Evolutionary conservation across 2,113 vertebrate species (phyloP).

Genomic region (Hippocampus guttulatus): DNA sequence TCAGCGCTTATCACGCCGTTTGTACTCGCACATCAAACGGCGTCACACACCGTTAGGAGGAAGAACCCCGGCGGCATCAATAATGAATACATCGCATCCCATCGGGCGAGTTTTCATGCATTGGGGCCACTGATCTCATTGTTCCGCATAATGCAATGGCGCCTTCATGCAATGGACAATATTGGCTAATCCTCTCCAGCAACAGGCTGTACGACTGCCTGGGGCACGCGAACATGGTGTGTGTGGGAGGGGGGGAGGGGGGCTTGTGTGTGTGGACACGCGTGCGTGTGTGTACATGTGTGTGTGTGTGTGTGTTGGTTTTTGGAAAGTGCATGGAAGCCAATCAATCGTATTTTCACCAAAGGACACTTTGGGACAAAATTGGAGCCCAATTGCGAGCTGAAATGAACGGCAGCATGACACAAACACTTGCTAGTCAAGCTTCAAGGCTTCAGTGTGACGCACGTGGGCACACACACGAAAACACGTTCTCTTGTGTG

Average conservation of each 20-base stretch:
- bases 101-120: background rate
- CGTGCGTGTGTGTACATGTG: background rate
- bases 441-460: conserved; percentile 53
- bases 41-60: background rate
- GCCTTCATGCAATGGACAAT: background rate
- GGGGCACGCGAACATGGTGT: background rate
- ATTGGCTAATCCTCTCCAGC: background rate
- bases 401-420: conserved; percentile 65
- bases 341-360: conserved; percentile 63
- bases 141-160: background rate
- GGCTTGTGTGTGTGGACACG: background rate
- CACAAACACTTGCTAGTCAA: conserved; percentile 56
- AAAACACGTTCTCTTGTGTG: no score
- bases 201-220: background rate
- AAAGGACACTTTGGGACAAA: conserved; percentile 60
- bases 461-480: conserved; percentile 18
- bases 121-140: background rate
- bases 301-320: background rate
- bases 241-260: no score
- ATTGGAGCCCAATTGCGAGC: conserved; percentile 53
- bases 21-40: background rate
- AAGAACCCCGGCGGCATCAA: background rate
- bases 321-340: conserved; percentile 20
- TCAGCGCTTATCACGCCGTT: background rate
- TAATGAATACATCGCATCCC: background rate